Conservation (phyloP, 2,797 vertebrate genomes). For the Hydrolagus colliei region DNA sequence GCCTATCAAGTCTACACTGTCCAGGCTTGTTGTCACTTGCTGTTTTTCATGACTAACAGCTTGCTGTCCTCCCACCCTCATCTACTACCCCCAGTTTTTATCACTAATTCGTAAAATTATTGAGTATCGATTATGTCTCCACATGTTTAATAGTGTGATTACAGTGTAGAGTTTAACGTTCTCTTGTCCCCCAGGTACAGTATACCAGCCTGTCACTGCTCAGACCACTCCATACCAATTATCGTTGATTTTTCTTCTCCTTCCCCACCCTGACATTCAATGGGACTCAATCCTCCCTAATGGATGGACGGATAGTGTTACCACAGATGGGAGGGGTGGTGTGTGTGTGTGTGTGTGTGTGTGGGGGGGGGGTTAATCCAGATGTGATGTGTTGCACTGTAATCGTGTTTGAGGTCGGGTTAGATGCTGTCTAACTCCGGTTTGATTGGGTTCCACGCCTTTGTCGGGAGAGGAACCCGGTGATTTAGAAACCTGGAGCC, state of each 20-base stretch:
- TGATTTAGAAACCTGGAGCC: not conserved
- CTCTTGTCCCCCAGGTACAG: too few species aligned
- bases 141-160: too few species aligned
- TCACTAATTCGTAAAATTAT: too few species aligned
- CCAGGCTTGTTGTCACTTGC: too few species aligned
- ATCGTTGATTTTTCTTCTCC: not conserved
- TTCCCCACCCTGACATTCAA: not conserved
- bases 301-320: constrained; percentile 20
- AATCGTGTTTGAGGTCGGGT: not conserved
- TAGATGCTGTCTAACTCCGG: too few species aligned
- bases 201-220: not conserved
- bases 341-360: not conserved
- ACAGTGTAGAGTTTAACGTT: too few species aligned
- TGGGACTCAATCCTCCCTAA: constrained; percentile 22
- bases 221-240: constrained; percentile 14
- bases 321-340: not conserved
- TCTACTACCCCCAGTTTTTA: not conserved
- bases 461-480: not conserved
- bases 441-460: too few species aligned
- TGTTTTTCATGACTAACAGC: too few species aligned
- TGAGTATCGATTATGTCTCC: too few species aligned
- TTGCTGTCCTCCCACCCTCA: not conserved
- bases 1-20: too few species aligned
- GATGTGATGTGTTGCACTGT: constrained; percentile 1
- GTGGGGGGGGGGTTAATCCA: not conserved